These are phyloP conservation scores for Alsophila aescularia DNA, from an alignment of 2,888 invertebrate genomes.

Conservation along the genomic window DNA sequence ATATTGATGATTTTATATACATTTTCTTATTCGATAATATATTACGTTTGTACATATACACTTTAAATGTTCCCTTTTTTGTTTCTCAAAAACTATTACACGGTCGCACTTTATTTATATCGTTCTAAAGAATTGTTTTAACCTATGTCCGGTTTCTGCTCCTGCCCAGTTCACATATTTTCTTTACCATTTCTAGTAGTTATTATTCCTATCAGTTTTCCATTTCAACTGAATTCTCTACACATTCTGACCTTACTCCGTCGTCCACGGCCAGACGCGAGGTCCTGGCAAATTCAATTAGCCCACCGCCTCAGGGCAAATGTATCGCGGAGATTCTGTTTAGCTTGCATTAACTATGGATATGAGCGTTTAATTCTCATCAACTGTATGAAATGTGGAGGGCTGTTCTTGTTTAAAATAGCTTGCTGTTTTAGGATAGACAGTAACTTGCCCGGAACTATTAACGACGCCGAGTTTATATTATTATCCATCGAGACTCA, in stretches of 20 bases:
- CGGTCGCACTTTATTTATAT: no score
- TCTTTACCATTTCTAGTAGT: conserved; percentile 15
- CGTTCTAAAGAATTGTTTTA: not conserved
- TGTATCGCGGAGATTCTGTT: conserved; percentile 51
- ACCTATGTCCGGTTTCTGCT: not conserved
- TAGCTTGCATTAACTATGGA: conserved; percentile 44
- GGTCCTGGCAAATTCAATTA: conserved; percentile 63
- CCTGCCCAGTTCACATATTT: not conserved
- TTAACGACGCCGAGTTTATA: no score
- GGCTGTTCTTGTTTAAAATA: not conserved
- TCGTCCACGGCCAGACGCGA: conserved; percentile 50
- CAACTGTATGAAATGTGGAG: conserved; percentile 1
- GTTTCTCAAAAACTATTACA: no score
- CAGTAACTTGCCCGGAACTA: no score
- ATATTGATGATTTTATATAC: no score
- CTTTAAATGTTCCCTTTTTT: no score
- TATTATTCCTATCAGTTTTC: conserved; percentile 13
- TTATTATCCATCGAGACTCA: not conserved
- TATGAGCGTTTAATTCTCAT: conserved; percentile 20
- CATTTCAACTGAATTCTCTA: conserved; percentile 7
- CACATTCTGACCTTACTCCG: conserved; percentile 33
- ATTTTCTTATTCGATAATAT: no score
- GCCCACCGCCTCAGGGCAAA: conserved; percentile 44
- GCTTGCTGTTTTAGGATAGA: not conserved
- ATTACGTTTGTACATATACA: no score